phyloP scores from a whole-genome alignment of 2,113 vertebrate genomes.

The Anolis sagrei region DNA sequence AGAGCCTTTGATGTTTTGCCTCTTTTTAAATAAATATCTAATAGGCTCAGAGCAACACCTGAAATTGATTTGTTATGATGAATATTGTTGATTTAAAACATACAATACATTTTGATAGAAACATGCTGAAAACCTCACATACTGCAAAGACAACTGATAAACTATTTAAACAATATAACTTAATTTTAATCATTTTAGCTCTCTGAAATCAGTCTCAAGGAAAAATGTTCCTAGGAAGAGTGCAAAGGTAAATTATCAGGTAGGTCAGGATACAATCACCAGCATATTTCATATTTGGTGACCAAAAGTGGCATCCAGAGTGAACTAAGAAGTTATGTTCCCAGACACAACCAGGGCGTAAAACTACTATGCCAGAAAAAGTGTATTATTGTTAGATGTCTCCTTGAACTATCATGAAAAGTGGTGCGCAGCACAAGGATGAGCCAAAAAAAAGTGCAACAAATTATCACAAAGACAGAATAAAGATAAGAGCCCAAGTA shows the following conservation, averaged over 20 bases:
- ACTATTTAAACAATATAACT: background rate
- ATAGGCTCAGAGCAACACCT: background rate
- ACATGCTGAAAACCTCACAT: background rate
- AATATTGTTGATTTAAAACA: background rate
- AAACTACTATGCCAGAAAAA: background rate
- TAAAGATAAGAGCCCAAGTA: no score
- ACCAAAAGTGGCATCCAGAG: background rate
- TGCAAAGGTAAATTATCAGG: background rate
- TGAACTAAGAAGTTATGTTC: background rate
- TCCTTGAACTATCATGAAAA: background rate
- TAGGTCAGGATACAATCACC: background rate
- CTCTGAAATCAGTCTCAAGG: no score
- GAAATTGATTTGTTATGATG: background rate
- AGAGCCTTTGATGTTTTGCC: slow-evolving; percentile 31
- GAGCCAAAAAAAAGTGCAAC: no score
- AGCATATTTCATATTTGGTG: background rate
- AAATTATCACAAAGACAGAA: no score
- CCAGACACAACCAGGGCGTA: background rate
- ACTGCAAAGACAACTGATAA: background rate
- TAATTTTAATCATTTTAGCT: background rate
- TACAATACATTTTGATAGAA: background rate
- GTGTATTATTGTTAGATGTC: background rate
- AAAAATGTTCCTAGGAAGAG: background rate
- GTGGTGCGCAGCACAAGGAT: no score
- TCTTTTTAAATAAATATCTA: slow-evolving; percentile 26